Conservation (phyloP, 2,888 invertebrate genomes). For the Pandemis cinnamomeana region DNA sequence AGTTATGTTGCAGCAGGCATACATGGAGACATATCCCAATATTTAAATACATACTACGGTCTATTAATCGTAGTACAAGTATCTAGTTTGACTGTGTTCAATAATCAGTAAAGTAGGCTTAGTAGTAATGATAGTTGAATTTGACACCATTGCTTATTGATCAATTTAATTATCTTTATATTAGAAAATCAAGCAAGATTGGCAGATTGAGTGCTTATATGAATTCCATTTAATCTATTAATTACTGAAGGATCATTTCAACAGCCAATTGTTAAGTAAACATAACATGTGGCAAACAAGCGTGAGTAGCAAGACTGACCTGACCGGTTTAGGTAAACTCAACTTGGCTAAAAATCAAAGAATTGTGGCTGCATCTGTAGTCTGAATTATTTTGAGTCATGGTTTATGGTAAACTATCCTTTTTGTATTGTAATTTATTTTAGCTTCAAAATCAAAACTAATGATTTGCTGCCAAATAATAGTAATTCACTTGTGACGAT, state of each 20-base stretch:
- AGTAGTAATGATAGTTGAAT: constrained; percentile 13
- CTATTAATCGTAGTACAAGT: constrained; percentile 15
- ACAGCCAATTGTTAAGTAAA: background rate
- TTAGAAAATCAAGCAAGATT: constrained; percentile 1
- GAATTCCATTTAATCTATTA: background rate
- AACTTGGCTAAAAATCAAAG: too few relatives aligned
- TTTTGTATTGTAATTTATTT: constrained; percentile 1
- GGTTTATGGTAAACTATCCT: background rate
- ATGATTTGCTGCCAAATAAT: constrained; percentile 1
- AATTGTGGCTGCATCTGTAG: too few relatives aligned
- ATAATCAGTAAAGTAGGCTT: constrained; percentile 16
- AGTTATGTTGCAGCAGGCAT: background rate
- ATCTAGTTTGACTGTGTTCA: constrained; percentile 30
- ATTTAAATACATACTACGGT: constrained; percentile 10
- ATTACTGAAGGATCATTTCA: background rate
- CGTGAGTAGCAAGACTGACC: too few relatives aligned
- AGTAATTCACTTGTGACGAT: constrained; percentile 10
- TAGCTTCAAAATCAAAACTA: background rate
- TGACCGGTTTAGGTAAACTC: too few relatives aligned
- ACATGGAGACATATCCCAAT: background rate
- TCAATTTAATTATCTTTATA: background rate
- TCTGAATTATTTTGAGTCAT: background rate
- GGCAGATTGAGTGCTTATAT: background rate
- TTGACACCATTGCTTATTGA: background rate
- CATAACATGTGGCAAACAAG: background rate